These are phyloP conservation scores for Drosophila peninsularis DNA, from an alignment of 2,888 invertebrate genomes.

Conservation along the genomic window DNA sequence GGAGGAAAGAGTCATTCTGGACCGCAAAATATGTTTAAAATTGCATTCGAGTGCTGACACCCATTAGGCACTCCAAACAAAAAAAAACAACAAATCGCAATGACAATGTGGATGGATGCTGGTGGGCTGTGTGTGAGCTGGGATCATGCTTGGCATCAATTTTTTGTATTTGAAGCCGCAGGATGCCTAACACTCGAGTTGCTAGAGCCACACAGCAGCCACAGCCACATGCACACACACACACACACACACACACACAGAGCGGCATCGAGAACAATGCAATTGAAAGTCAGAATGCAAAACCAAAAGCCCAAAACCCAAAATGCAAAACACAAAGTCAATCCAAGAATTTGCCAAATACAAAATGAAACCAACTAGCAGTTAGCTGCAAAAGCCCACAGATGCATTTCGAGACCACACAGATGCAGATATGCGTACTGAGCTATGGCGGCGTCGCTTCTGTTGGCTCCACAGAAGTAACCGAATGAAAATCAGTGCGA, in stretches of 20 bases:
- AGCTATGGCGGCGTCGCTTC: slow-evolving; percentile 10
- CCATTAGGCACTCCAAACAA: slow-evolving; percentile 61
- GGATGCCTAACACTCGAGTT: slow-evolving; percentile 66
- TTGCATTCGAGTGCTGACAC: slow-evolving; percentile 76
- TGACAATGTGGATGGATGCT: slow-evolving; percentile 21
- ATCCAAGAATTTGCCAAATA: slow-evolving; percentile 58
- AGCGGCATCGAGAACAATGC: slow-evolving; percentile 65
- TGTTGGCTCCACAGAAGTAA: slow-evolving; percentile 43
- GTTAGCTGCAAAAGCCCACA: slow-evolving; percentile 26
- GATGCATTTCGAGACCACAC: slow-evolving; percentile 8
- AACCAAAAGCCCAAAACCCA: slow-evolving; percentile 40
- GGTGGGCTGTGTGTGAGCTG: slow-evolving; percentile 38
- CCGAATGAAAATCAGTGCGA: slow-evolving; percentile 70
- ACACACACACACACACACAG: slow-evolving; percentile 4
- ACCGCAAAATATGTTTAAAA: slow-evolving; percentile 68
- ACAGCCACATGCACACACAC: slow-evolving; percentile 13
- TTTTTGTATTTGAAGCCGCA: slow-evolving; percentile 77
- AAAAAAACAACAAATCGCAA: slow-evolving; percentile 44
- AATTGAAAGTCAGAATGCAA: slow-evolving; percentile 68
- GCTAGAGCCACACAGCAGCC: slow-evolving; percentile 24
- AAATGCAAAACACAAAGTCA: slow-evolving; percentile 59
- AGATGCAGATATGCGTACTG: slow-evolving; percentile 3
- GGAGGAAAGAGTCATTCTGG: slow-evolving; percentile 24
- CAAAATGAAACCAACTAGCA: slow-evolving; percentile 55
- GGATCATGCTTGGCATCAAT: slow-evolving; percentile 73